These are phyloP conservation scores for Narcine bancroftii DNA, from an alignment of 2,113 vertebrate genomes.

Conservation along the genomic window DNA sequence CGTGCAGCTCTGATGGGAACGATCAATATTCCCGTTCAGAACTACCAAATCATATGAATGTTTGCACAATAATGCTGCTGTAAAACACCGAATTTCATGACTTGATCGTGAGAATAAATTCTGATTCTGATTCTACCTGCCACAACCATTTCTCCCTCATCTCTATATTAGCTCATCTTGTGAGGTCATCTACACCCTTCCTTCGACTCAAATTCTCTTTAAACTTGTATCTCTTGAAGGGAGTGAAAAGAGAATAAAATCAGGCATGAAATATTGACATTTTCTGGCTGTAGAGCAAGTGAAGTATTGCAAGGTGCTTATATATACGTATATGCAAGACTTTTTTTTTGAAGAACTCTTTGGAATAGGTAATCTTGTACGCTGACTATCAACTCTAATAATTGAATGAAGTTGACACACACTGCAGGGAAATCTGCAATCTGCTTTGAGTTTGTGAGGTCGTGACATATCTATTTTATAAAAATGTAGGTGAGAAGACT, in stretches of 20 bases:
- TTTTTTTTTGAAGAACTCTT: background rate
- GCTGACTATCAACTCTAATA: background rate
- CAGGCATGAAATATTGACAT: background rate
- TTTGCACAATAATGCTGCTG: too few relatives aligned
- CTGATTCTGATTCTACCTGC: too few relatives aligned
- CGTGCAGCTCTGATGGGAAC: too few relatives aligned
- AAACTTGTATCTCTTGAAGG: background rate
- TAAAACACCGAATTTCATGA: too few relatives aligned
- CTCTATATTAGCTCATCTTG: background rate
- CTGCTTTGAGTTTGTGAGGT: background rate
- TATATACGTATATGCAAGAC: background rate
- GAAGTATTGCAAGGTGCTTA: background rate
- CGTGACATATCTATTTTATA: background rate
- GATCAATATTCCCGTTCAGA: too few relatives aligned
- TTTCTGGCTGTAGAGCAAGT: background rate
- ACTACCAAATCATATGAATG: too few relatives aligned
- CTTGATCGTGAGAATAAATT: too few relatives aligned
- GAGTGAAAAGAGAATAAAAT: background rate
- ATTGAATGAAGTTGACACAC: background rate
- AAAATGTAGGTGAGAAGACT: background rate
- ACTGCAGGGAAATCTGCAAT: background rate
- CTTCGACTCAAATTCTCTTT: background rate
- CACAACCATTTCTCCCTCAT: background rate
- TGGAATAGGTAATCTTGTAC: background rate
- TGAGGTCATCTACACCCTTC: background rate